Evolutionary conservation across 1,140 invertebrate species (phyloP).

Genomic region (Tetramorium simillimum): DNA sequence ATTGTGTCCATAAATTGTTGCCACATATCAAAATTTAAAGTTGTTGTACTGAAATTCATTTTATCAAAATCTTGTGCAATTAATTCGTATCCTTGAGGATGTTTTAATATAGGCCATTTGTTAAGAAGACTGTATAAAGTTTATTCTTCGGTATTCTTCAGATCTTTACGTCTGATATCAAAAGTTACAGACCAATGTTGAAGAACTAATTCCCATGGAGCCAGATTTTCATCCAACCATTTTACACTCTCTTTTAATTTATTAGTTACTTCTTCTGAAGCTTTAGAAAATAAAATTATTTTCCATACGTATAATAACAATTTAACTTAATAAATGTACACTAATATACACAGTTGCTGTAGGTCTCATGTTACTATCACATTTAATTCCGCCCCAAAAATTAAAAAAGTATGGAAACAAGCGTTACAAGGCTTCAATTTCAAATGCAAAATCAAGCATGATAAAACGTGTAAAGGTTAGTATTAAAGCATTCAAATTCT

Average conservation of each 20-base stretch:
- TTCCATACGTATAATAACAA: no score
- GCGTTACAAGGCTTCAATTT: neutral
- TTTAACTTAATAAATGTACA: no score
- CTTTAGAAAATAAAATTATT: neutral
- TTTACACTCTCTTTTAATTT: neutral
- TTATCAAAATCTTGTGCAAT: neutral
- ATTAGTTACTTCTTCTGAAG: neutral
- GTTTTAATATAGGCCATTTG: neutral
- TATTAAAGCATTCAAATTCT: neutral
- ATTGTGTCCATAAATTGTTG: neutral
- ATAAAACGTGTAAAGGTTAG: slow-evolving; percentile 15
- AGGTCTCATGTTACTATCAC: neutral
- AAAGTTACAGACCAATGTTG: neutral
- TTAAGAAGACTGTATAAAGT: neutral
- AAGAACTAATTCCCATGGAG: neutral
- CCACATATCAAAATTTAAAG: neutral
- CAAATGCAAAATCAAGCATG: neutral
- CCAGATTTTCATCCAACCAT: neutral
- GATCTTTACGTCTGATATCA: neutral
- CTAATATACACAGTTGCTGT: no score
- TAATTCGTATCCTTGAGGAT: neutral
- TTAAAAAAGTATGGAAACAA: neutral
- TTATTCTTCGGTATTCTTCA: neutral
- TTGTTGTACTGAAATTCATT: neutral
- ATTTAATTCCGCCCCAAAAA: neutral